phyloP scores from a whole-genome alignment of 2,113 vertebrate genomes.

The Oophaga pumilio region DNA sequence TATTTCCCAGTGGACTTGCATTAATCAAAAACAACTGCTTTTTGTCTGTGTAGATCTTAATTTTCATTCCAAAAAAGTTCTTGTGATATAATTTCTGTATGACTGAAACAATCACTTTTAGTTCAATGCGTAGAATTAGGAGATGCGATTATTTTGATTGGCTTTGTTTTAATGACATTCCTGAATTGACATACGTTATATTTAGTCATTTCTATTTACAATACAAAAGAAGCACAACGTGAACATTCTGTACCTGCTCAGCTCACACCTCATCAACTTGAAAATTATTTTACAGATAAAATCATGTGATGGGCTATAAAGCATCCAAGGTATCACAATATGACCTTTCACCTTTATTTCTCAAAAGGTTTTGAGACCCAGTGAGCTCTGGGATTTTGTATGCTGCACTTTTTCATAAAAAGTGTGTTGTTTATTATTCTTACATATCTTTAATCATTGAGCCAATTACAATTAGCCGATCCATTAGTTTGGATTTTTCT shows the following conservation, averaged over 20 bases:
- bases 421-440: no score
- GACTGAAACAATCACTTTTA: constrained; percentile 3
- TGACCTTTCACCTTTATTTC: background rate
- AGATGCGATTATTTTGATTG: background rate
- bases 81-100: constrained; percentile 18
- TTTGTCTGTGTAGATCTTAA: background rate
- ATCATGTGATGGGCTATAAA: background rate
- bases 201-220: constrained; percentile 1
- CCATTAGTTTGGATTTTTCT: no score
- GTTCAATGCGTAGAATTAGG: background rate
- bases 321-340: background rate
- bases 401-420: background rate
- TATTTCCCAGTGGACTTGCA: constrained; percentile 47
- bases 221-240: background rate
- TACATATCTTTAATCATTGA: no score
- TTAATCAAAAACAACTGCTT: constrained; percentile 47
- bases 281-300: constrained; percentile 3
- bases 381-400: background rate
- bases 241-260: background rate
- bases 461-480: no score
- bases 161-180: constrained; percentile 7
- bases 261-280: background rate
- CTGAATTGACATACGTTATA: background rate
- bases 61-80: constrained; percentile 21
- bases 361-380: background rate